Base-by-base conservation (phyloP, 2,888 invertebrate species). In the Athripsodes cinereus region DNA sequence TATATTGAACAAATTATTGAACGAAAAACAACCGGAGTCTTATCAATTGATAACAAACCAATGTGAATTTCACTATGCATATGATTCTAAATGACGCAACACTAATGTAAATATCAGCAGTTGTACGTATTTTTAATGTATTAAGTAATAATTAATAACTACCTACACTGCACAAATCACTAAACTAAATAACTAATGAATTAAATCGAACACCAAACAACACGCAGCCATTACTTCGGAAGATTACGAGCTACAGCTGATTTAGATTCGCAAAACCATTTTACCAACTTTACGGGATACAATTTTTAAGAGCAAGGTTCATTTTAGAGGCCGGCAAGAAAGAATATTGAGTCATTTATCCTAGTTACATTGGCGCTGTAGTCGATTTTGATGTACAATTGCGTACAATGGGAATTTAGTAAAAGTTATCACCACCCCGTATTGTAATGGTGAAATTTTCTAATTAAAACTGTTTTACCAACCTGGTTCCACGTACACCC, bases 191-290 rank as follows among this genome's bases (percentile, higher is more conserved):
- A n/a, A 47, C 47, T 21, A 21, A 10, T 18, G 19, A 18, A 20
- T 18, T 47, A 20, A 18, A 2, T 20, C 21, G 16, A n/a, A 40
- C 13, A 19, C 47, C 19, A 47, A 47, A 21, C 47, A 47, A 47
- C 66, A 71, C 75, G 75, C 77, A 75, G 78, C 78, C 78, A 78
- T 78, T 76, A 73, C 76, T n/a, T n/a, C n/a, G n/a, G n/a, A n/a
- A n/a, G 77, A 75, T 74, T 74, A 74, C 74, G 75, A 16, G 16
- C 13, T 40, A 78, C 78, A 78, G 78, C 78, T 78, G 78, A 78
- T 78, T 78, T 59, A 53, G 59, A 59, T 59, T 59, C 44, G 50
- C 50, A 53, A 56, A 44, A 53, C 58, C 53, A 58, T 53, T 58
- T 26, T 40, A 40, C 40, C 40, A 16, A 40, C 40, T n/a, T 40